These are phyloP conservation scores for Papilio helenus DNA, from an alignment of 1,140 invertebrate genomes.

Conservation along the genomic window DNA sequence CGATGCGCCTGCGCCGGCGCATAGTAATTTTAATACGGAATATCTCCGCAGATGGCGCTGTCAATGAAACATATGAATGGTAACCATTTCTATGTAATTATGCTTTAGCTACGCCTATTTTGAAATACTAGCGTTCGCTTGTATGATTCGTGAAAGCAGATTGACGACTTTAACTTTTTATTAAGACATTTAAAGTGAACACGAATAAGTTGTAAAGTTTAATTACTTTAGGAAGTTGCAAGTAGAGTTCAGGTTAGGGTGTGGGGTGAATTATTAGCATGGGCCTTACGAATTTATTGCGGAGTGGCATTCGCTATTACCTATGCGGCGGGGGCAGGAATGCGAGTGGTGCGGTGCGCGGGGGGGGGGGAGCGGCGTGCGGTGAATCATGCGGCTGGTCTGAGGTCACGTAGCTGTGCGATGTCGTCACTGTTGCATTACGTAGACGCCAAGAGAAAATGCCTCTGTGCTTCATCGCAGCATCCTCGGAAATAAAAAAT, in stretches of 20 bases:
- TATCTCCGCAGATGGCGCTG: constrained; percentile 51
- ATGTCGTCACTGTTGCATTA: constrained; percentile 66
- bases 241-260: constrained; percentile 14
- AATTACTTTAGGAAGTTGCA: constrained; percentile 36
- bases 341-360: constrained; percentile 50
- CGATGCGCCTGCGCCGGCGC: constrained; percentile 51
- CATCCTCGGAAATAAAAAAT: background rate
- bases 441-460: constrained; percentile 32
- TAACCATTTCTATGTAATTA: constrained; percentile 17
- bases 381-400: constrained; percentile 45
- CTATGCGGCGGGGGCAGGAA: constrained; percentile 65
- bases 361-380: constrained; percentile 61
- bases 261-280: constrained; percentile 57
- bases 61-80: constrained; percentile 39
- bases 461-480: background rate
- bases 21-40: constrained; percentile 65
- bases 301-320: constrained; percentile 76
- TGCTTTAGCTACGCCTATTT: background rate
- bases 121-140: constrained; percentile 2
- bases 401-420: constrained; percentile 66
- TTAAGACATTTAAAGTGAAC: constrained; percentile 9
- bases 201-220: constrained; percentile 36
- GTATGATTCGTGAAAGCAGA: constrained; percentile 1
- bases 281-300: constrained; percentile 67
- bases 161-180: background rate